A percentile compares a stretch with the other conserved stretches of the same genome.
phyloP scores from a whole-genome alignment of 2,113 vertebrate genomes.

The Brachirus orientalis region DNA sequence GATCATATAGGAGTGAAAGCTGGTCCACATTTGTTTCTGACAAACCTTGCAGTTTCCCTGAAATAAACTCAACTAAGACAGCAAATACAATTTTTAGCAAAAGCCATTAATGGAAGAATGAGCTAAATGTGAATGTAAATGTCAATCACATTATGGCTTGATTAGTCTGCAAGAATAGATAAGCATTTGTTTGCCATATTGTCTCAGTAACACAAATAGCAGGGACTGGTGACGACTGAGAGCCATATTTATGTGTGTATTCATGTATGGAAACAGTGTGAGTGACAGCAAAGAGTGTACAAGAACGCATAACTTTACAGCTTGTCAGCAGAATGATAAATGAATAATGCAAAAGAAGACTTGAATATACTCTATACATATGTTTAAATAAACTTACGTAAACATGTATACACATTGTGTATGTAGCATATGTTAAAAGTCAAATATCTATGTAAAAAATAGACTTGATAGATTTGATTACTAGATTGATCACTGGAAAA shows the following conservation, averaged over 20 bases:
- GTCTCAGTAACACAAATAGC: conserved; percentile 26
- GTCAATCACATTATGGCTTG: conserved; percentile 30
- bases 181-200: conserved; percentile 28
- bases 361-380: neutral
- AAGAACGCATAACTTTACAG: conserved; percentile 5
- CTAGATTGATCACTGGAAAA: too few species aligned
- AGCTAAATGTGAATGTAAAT: conserved; percentile 28
- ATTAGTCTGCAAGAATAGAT: conserved; percentile 30
- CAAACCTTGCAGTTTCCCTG: too few species aligned
- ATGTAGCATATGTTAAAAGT: neutral
- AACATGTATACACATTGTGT: neutral
- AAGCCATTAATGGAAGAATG: neutral
- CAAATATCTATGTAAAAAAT: too few species aligned
- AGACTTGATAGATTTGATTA: too few species aligned
- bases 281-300: neutral
- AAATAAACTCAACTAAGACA: neutral
- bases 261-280: neutral
- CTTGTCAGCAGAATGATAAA: neutral
- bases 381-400: conserved; percentile 11
- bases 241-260: conserved; percentile 8
- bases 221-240: conserved; percentile 3
- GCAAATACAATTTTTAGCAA: neutral
- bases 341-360: conserved; percentile 16
- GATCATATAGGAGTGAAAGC: too few species aligned
- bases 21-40: neutral